Conservation (phyloP, 2,888 invertebrate genomes). For the Epiblema foenella region DNA sequence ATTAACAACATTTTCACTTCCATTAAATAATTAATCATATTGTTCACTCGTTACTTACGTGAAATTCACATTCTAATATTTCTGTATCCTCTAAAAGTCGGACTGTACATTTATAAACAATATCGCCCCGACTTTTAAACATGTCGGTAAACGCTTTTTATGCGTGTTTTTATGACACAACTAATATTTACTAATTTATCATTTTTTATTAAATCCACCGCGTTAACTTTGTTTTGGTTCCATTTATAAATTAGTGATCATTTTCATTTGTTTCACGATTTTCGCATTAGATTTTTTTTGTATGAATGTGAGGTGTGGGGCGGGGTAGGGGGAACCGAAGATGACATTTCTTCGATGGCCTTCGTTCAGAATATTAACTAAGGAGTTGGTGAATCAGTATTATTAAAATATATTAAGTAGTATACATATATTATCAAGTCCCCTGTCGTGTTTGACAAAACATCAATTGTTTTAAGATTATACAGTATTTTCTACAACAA, state of each 20-base stretch:
- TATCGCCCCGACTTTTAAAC: slow-evolving; percentile 90
- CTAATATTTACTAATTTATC: slow-evolving; percentile 47
- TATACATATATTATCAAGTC: neutral
- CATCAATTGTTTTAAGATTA: neutral
- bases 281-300: slow-evolving; percentile 47
- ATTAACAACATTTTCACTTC: slow-evolving; percentile 2
- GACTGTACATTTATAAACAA: slow-evolving; percentile 94
- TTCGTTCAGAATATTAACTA: slow-evolving; percentile 20
- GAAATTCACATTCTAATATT: slow-evolving; percentile 96
- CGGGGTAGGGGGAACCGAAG: slow-evolving; percentile 48
- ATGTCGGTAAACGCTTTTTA: slow-evolving; percentile 62
- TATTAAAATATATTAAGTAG: neutral
- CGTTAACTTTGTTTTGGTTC: slow-evolving; percentile 50
- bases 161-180: slow-evolving; percentile 35
- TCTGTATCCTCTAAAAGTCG: slow-evolving; percentile 95
- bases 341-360: slow-evolving; percentile 48
- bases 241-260: slow-evolving; percentile 47
- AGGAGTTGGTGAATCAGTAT: neutral
- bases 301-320: slow-evolving; percentile 44
- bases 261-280: slow-evolving; percentile 63
- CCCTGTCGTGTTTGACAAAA: neutral
- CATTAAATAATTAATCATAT: slow-evolving; percentile 13
- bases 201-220: slow-evolving; percentile 51
- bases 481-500: neutral
- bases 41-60: slow-evolving; percentile 71